Percentiles rank a stretch among this genome's conserved stretches.
Evolutionary conservation across 2,888 invertebrate species (phyloP).

Genomic region (Desoria tigrina): DNA sequence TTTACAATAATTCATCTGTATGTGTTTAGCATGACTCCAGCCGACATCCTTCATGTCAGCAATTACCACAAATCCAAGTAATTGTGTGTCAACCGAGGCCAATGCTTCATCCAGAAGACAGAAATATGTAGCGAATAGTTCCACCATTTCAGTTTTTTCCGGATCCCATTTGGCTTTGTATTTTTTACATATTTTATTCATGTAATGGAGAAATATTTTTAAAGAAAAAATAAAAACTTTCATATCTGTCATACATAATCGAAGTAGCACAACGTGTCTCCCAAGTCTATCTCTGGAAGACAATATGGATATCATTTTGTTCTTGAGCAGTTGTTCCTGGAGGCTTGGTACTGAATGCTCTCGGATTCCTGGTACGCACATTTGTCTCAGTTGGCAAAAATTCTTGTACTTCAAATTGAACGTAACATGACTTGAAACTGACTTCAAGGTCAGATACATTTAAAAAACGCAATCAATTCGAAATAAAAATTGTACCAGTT

Average conservation of each 20-base stretch:
- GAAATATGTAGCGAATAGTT: neutral
- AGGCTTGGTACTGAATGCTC: no score
- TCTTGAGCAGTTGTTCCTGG: constrained; percentile 14
- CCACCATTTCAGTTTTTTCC: neutral
- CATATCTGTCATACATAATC: constrained; percentile 40
- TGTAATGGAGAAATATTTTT: no score
- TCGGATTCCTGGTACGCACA: no score
- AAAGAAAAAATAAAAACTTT: no score
- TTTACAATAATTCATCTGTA: neutral
- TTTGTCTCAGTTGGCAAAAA: no score
- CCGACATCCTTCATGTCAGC: neutral
- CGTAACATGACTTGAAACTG: no score
- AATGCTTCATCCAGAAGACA: neutral
- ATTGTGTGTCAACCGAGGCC: neutral
- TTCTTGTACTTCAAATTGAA: no score
- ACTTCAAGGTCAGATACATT: no score
- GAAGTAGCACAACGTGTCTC: constrained; percentile 52
- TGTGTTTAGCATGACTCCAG: neutral
- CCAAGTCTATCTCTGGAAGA: constrained; percentile 49
- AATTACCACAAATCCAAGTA: neutral
- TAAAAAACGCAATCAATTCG: neutral
- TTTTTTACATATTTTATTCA: neutral
- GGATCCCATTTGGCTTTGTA: neutral
- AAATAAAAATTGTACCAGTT: neutral
- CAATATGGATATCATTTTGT: constrained; percentile 30